These are phyloP conservation scores for Ganaspis brasiliensis DNA, from an alignment of 2,888 invertebrate genomes.

Conservation along the genomic window DNA sequence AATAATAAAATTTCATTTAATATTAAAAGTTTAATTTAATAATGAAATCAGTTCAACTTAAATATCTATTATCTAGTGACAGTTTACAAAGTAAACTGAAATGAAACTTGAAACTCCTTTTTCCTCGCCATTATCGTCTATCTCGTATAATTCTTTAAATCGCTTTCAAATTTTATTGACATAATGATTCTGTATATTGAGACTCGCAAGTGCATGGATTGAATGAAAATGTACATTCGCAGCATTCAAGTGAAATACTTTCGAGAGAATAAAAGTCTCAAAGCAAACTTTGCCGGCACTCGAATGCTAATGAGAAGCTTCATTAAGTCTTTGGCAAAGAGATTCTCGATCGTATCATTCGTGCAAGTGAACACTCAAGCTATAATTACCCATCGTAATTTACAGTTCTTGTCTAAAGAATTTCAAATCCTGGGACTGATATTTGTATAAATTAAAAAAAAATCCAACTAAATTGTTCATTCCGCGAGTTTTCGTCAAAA, in stretches of 20 bases:
- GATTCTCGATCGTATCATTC: conserved; percentile 42
- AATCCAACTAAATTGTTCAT: too few species aligned
- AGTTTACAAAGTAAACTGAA: not conserved
- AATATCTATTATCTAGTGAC: too few species aligned
- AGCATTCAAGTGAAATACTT: conserved; percentile 18
- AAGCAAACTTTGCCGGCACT: conserved; percentile 16
- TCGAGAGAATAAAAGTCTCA: conserved; percentile 33
- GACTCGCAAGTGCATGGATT: not conserved
- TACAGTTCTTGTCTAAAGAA: conserved; percentile 8
- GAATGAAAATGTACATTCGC: conserved; percentile 8
- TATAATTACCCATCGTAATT: conserved; percentile 32
- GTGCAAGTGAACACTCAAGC: conserved; percentile 36
- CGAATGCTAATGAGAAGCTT: conserved; percentile 41
- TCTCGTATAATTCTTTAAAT: too few species aligned
- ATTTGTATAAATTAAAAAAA: too few species aligned
- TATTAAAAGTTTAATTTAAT: too few species aligned
- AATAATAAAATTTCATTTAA: too few species aligned
- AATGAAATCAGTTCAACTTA: too few species aligned
- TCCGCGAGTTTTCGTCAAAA: not conserved
- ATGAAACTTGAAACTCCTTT: not conserved
- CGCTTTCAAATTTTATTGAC: too few species aligned
- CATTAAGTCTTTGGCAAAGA: conserved; percentile 28
- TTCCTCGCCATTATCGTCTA: too few species aligned
- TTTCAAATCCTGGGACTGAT: not conserved
- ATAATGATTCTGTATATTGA: not conserved